Conservation (phyloP, 2,888 invertebrate species). For the Pammene fasciana region DNA sequence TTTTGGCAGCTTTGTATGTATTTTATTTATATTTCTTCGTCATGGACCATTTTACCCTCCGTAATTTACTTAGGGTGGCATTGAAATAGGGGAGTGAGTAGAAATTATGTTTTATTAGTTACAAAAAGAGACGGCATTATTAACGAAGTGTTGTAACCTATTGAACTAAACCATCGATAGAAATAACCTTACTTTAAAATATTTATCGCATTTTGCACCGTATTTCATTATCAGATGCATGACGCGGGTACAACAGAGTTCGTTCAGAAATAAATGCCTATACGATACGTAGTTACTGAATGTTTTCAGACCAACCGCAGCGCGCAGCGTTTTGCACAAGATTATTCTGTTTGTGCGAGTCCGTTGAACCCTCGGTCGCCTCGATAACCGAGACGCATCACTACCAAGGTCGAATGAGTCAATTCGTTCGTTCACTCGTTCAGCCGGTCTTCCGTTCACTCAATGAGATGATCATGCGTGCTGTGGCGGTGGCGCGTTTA, state of each 20-base stretch:
- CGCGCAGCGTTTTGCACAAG: slow-evolving; percentile 27
- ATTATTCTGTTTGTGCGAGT: slow-evolving; percentile 35
- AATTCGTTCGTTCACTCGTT: slow-evolving; percentile 38
- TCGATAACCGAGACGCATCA: slow-evolving; percentile 40
- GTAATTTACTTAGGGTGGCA: slow-evolving; percentile 11
- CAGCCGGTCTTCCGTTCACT: slow-evolving; percentile 38
- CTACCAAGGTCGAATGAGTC: slow-evolving; percentile 43
- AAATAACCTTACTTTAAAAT: not conserved
- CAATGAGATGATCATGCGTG: slow-evolving; percentile 39
- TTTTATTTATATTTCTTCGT: no score
- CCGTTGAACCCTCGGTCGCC: slow-evolving; percentile 36
- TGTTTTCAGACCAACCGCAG: slow-evolving; percentile 39
- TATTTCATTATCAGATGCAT: slow-evolving; percentile 27
- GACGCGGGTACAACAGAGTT: slow-evolving; percentile 22
- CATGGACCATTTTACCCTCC: not conserved
- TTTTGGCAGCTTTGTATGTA: no score
- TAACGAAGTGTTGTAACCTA: slow-evolving; percentile 23
- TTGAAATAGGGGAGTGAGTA: slow-evolving; percentile 14
- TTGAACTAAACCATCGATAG: slow-evolving; percentile 23
- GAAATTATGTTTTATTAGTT: not conserved
- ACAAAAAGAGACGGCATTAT: slow-evolving; percentile 11
- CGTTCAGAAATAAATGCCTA: slow-evolving; percentile 36
- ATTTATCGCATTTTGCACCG: slow-evolving; percentile 25
- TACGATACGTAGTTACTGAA: slow-evolving; percentile 22
- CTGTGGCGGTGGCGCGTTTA: slow-evolving; percentile 29